These are phyloP conservation scores for Perdita meconis DNA, from an alignment of 2,888 invertebrate species.

Conservation along the genomic window DNA sequence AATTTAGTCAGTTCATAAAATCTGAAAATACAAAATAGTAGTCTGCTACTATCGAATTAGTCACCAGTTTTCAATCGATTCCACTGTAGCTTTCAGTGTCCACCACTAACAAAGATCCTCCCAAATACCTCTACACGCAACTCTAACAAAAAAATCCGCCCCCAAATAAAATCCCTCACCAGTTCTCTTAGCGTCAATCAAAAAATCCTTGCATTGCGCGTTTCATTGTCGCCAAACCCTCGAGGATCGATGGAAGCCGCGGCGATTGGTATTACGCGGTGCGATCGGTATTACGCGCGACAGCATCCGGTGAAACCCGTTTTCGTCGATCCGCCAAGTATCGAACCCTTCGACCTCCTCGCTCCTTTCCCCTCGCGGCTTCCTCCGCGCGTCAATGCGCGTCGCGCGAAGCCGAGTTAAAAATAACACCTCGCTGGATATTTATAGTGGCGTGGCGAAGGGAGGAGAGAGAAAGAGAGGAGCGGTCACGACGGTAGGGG, in stretches of 20 bases:
- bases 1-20: too few relatives aligned
- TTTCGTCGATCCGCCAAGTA: conserved; percentile 63
- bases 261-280: conserved; percentile 48
- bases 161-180: too few relatives aligned
- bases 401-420: conserved; percentile 75
- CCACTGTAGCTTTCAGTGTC: too few relatives aligned
- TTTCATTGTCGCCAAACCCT: conserved; percentile 19
- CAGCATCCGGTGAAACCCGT: conserved; percentile 73
- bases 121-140: too few relatives aligned
- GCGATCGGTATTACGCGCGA: conserved; percentile 62
- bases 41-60: too few relatives aligned
- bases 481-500: conserved; percentile 1
- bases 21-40: too few relatives aligned
- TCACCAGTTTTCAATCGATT: too few relatives aligned
- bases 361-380: conserved; percentile 7
- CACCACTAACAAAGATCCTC: too few relatives aligned
- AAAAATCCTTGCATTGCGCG: too few relatives aligned
- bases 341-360: conserved; percentile 62
- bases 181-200: too few relatives aligned
- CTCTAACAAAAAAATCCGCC: too few relatives aligned
- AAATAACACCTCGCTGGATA: conserved; percentile 81
- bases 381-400: conserved; percentile 60
- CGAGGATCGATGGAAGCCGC: conserved; percentile 8
- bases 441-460: conserved; percentile 75
- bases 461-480: conserved; percentile 34